Base-by-base conservation (phyloP, 2,797 vertebrate species). In the Gobionotothen gibberifrons region DNA sequence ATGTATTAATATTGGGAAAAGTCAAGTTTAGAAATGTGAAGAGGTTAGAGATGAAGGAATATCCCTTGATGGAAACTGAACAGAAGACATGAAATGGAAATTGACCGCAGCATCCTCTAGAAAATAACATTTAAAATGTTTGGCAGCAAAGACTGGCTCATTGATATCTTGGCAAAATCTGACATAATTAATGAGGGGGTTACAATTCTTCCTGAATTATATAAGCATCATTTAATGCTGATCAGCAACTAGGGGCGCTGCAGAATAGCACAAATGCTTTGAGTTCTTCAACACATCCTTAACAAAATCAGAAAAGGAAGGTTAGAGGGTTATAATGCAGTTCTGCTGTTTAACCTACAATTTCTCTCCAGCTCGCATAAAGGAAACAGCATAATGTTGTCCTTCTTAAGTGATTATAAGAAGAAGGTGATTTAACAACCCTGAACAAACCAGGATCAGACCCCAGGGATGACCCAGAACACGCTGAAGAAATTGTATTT, bases 161-260 rank as follows among this genome's bases (percentile, higher is more conserved):
- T 36, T 7, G 32, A 36, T 36, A 36, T 9, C 8, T 36, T 36
- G 32, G 36, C 32, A 36, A 36, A 9, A 36, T 9, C 32, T 36
- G 6, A 36, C 32, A 36, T 6, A 36, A 32, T 36, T 36, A 36
- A 9, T 36, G 32, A 36, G 32, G 8, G 7, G 32, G 8, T 36
- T 36, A 9, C 8, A 36, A 36, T 36, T 36, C 6, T 9, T 36
- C 32, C 32, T 36, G 32, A 36, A 36, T 36, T 36, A 36, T 32
- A 32, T 36, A 36, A 36, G 32, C 8, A 7, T 36, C 1, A 36
- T 36, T 36, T 9, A 36, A 36, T 9, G 39, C 29, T 19, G 53
- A 66, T 70, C 32, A 21, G 47, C 66, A 8, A 59, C 46, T 46
- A 39, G 2, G 39, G 63, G 63, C 61, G 44, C 51, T 46, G 69